A percentile compares a stretch with the other conserved stretches of the same genome.
These are phyloP conservation scores for Biston betularia DNA, from an alignment of 2,888 invertebrate genomes.

Conservation along the genomic window DNA sequence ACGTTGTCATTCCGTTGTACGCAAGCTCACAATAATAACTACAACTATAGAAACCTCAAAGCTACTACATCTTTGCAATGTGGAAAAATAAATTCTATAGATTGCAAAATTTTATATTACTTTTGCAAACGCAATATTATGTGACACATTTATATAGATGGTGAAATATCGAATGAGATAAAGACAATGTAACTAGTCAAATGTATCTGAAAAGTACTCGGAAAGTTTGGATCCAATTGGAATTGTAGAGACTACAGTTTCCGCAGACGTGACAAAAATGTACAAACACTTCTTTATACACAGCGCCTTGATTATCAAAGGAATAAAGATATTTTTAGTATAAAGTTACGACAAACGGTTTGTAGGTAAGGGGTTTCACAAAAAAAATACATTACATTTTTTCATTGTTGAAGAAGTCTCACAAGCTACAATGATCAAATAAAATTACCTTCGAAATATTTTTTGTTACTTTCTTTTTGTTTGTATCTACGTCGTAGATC, in stretches of 20 bases:
- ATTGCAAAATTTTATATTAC: conserved; percentile 37
- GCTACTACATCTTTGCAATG: conserved; percentile 15
- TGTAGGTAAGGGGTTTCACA: background rate
- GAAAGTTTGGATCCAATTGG: conserved; percentile 37
- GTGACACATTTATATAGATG: conserved; percentile 31
- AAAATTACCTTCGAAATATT: too few relatives aligned
- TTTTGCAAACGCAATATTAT: conserved; percentile 27
- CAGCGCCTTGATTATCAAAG: conserved; percentile 10
- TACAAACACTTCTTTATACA: conserved; percentile 2
- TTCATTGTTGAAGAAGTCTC: background rate
- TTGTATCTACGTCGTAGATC: too few relatives aligned
- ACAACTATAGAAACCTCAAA: too few relatives aligned
- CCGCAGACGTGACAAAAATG: conserved; percentile 32
- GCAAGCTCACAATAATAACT: too few relatives aligned
- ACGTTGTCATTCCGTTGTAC: too few relatives aligned
- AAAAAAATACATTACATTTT: background rate
- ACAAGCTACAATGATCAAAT: too few relatives aligned
- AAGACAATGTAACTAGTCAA: conserved; percentile 26
- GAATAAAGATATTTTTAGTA: conserved; percentile 10
- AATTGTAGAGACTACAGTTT: conserved; percentile 31
- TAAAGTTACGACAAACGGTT: background rate
- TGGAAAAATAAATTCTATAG: conserved; percentile 33
- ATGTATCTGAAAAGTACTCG: conserved; percentile 36
- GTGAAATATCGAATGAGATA: conserved; percentile 26
- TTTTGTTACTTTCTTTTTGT: too few relatives aligned